Base-by-base conservation (phyloP, 2,888 invertebrate genomes). In the Hartigia nigra region DNA sequence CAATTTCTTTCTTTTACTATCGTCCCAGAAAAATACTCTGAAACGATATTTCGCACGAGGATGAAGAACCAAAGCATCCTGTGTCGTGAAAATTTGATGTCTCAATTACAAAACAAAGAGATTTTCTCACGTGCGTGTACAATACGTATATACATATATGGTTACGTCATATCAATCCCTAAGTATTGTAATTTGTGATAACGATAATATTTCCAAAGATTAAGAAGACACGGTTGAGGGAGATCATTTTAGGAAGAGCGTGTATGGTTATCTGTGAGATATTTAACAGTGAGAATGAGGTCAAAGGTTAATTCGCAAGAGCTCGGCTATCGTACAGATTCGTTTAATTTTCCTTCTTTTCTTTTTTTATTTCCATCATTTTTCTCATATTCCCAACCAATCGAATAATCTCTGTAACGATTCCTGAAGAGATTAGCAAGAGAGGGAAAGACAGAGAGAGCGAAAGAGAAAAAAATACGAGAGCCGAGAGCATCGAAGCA, bases 181-280 rank as follows among this genome's bases (percentile, higher is more conserved):
- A n/a, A 76, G 74, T 78, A 74, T 39, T 69, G 76, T 78, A 74
- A 78, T 76, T 76, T 79, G 76, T 79, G 78, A 79, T 79, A 69
- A 76, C 32, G 35, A 69, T n/a, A 76, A 69, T 55, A 39, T 70
- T 78, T 74, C 35, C 72, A 70, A 37, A 12, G 37, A 70, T 72
- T 72, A 72, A 78, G 72, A 74, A 75, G 23, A 55, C 55, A 9
- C 5, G 55, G 23, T 5, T 23, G 5, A 39, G 39, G 23, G 39
- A 55, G 14, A 55, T 55, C 55, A 55, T 55, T 23, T 55, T 55
- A 14, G 9, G 55, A 55, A 55, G 55, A 55, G 55, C 14, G 55
- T 23, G 55, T 2, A 55, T 55, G 55, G 5, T 1, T 55, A 55
- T 55, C 55, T 23, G 14, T 14, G 55, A 55, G 9, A 55, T 55